A percentile compares a stretch with the other conserved stretches of the same genome.
These are phyloP conservation scores for Micronisus gabar DNA, from an alignment of 2,113 vertebrate species.

Conservation along the genomic window DNA sequence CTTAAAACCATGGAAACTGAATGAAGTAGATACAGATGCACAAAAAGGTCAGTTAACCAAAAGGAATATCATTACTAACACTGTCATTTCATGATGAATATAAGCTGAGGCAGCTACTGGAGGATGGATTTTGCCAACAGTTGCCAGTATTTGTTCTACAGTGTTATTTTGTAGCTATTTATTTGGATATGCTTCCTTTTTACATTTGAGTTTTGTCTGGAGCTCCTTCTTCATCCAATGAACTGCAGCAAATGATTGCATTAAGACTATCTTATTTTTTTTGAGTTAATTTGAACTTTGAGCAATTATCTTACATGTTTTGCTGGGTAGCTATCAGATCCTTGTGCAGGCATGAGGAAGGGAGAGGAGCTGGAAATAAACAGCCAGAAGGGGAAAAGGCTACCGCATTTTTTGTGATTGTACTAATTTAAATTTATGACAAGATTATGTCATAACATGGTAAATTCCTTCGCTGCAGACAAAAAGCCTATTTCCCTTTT, in stretches of 20 bases:
- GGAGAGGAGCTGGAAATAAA: not conserved
- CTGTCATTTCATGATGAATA: not conserved
- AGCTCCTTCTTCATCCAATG: not conserved
- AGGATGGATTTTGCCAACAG: not conserved
- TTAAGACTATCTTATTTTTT: not conserved
- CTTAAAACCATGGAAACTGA: not conserved
- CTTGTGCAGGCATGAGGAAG: not conserved
- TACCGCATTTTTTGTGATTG: not conserved
- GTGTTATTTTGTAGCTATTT: not conserved
- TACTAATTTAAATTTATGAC: not conserved
- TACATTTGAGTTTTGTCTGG: not conserved
- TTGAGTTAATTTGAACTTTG: not conserved
- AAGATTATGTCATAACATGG: conserved; percentile 6
- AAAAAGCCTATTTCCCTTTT: not conserved
- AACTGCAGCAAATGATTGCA: not conserved
- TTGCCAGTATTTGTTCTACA: not conserved
- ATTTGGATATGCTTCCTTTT: not conserved
- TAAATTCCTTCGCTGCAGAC: not conserved
- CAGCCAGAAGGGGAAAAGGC: not conserved
- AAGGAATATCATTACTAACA: not conserved
- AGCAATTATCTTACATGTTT: not conserved
- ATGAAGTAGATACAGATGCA: not conserved
- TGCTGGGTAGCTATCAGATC: not conserved
- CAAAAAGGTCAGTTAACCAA: not conserved
- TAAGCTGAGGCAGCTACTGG: not conserved